Conservation (phyloP, 2,888 invertebrate genomes). For the Coenonympha arcania region DNA sequence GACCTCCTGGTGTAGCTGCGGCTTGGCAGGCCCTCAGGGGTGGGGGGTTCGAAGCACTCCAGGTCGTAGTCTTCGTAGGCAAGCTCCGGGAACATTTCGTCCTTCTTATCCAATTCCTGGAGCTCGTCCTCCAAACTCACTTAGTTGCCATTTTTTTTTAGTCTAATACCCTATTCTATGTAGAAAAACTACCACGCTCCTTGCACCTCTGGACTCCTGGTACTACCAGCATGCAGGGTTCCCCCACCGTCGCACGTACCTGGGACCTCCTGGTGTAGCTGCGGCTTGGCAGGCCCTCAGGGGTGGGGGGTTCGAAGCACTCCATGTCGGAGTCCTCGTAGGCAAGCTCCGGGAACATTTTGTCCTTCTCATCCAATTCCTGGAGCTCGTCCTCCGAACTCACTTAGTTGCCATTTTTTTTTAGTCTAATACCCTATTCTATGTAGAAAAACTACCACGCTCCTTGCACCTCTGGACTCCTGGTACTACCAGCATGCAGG, state of each 20-base stretch:
- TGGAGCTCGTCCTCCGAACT: too few relatives aligned
- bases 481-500: neutral
- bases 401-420: neutral
- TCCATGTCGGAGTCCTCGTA: slow-evolving; percentile 64
- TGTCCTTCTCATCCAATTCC: slow-evolving; percentile 41
- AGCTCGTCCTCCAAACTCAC: slow-evolving; percentile 47
- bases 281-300: slow-evolving; percentile 45
- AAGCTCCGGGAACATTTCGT: slow-evolving; percentile 66
- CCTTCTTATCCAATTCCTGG: slow-evolving; percentile 37
- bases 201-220: neutral
- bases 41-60: slow-evolving; percentile 48
- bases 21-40: slow-evolving; percentile 47
- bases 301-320: slow-evolving; percentile 46
- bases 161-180: too few relatives aligned
- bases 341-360: slow-evolving; percentile 65
- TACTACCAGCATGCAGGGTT: neutral
- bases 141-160: too few relatives aligned
- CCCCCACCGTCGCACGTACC: slow-evolving; percentile 39
- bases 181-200: too few relatives aligned
- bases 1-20: slow-evolving; percentile 59
- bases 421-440: too few relatives aligned
- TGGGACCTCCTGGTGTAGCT: slow-evolving; percentile 64
- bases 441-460: too few relatives aligned
- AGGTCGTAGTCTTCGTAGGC: slow-evolving; percentile 62
- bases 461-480: neutral